Conservation (phyloP, 2,797 vertebrate species). For the Brotula barbata region DNA sequence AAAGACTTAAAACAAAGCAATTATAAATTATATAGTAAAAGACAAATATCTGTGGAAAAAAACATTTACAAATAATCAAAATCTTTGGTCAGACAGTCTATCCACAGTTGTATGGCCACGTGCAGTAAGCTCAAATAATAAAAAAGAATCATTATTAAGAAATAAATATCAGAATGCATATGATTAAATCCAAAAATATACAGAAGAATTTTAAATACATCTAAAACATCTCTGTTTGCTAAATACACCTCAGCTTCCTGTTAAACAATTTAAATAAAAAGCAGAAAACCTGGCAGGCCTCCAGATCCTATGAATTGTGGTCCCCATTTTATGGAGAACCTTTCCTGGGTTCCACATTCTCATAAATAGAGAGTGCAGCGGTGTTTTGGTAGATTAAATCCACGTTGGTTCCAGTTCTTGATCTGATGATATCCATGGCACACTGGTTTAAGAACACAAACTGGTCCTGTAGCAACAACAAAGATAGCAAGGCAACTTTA, state of each 20-base stretch:
- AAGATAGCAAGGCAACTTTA: too few relatives aligned
- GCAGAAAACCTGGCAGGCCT: background rate
- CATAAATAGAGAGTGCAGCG: constrained; percentile 87
- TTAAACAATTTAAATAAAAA: background rate
- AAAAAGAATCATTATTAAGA: constrained; percentile 34
- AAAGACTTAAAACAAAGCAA: constrained; percentile 3
- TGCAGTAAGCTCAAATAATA: constrained; percentile 16
- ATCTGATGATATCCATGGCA: constrained; percentile 90
- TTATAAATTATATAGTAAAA: constrained; percentile 5
- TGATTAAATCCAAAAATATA: constrained; percentile 24
- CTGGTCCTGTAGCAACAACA: constrained; percentile 83
- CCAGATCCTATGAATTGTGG: constrained; percentile 22
- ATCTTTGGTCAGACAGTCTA: constrained; percentile 30
- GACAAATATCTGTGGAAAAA: constrained; percentile 10
- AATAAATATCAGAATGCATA: constrained; percentile 56
- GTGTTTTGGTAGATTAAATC: constrained; percentile 93
- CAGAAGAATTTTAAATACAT: constrained; percentile 9
- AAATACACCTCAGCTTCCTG: constrained; percentile 14
- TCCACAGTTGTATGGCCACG: constrained; percentile 7
- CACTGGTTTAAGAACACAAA: constrained; percentile 96
- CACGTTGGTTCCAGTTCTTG: constrained; percentile 86
- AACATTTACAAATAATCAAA: constrained; percentile 22
- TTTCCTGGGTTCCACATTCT: constrained; percentile 79
- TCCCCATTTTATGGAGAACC: constrained; percentile 29
- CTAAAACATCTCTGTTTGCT: constrained; percentile 39